Evolutionary conservation across 1,140 invertebrate species (phyloP).

Genomic region (Chrysopa pallens): DNA sequence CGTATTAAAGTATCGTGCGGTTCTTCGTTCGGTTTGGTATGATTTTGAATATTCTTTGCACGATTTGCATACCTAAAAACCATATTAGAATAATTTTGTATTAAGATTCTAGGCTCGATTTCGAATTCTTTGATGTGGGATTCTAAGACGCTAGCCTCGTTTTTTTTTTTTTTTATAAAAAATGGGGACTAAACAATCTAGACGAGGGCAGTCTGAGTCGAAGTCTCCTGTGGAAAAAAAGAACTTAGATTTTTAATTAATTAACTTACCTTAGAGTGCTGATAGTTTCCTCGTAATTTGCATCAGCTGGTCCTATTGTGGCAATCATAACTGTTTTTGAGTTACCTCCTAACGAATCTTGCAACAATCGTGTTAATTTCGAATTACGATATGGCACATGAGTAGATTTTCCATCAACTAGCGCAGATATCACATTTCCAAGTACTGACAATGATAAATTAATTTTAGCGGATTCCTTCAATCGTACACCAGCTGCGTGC

Average conservation of each 20-base stretch:
- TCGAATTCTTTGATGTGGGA: no score
- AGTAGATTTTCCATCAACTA: conserved; percentile 84
- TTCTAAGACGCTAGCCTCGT: no score
- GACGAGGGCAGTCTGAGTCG: no score
- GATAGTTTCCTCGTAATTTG: conserved; percentile 95
- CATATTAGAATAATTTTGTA: no score
- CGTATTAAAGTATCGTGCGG: conserved; percentile 91
- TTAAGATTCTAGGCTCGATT: no score
- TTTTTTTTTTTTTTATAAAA: no score
- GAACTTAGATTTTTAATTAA: no score
- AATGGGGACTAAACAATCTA: no score
- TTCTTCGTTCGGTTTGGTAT: conserved; percentile 92
- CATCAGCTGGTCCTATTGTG: conserved; percentile 87
- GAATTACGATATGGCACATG: conserved; percentile 93
- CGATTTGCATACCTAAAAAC: conserved; percentile 68
- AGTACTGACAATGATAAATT: conserved; percentile 86
- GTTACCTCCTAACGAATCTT: conserved; percentile 91
- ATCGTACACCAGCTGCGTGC: conserved; percentile 67
- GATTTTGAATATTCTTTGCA: conserved; percentile 95
- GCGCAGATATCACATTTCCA: conserved; percentile 87
- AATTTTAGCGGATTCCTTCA: conserved; percentile 91
- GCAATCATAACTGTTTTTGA: conserved; percentile 94
- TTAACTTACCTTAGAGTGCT: conserved; percentile 57
- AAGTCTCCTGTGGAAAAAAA: no score
- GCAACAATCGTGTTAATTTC: conserved; percentile 78